These are phyloP conservation scores for Halcyon chelicuti DNA, from an alignment of 2,797 vertebrate genomes.

Conservation along the genomic window DNA sequence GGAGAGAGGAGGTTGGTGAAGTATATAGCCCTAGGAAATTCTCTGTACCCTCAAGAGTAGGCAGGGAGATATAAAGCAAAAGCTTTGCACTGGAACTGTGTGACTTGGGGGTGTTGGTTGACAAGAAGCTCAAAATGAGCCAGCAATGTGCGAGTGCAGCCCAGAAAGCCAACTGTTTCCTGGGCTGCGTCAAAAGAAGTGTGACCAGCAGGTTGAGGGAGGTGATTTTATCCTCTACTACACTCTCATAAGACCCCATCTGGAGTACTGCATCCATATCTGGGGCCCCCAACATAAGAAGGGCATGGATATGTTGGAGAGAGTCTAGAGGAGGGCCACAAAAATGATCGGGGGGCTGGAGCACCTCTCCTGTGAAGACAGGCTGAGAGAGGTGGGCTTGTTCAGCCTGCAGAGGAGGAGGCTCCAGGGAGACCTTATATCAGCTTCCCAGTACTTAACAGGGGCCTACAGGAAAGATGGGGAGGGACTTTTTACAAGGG, in stretches of 20 bases:
- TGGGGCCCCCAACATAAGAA: neutral
- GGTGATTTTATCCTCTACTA: neutral
- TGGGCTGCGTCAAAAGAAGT: neutral
- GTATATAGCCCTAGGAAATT: neutral
- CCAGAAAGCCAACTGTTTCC: neutral
- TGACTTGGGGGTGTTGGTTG: neutral
- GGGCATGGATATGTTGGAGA: neutral
- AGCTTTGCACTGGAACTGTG: neutral
- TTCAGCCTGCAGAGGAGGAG: neutral
- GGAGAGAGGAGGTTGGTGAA: neutral
- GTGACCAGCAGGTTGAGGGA: neutral
- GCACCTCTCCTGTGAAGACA: neutral
- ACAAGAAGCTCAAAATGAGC: neutral
- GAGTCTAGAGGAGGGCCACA: neutral
- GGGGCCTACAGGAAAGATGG: neutral
- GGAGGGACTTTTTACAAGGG: neutral
- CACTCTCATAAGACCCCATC: neutral
- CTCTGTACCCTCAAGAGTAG: neutral
- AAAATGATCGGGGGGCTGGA: neutral
- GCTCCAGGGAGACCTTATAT: neutral
- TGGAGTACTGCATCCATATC: neutral
- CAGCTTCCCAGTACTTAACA: neutral
- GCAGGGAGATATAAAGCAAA: neutral
- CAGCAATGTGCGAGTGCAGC: neutral
- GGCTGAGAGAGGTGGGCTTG: neutral